phyloP scores from a whole-genome alignment of 2,113 vertebrate genomes.

The Sylvia atricapilla region DNA sequence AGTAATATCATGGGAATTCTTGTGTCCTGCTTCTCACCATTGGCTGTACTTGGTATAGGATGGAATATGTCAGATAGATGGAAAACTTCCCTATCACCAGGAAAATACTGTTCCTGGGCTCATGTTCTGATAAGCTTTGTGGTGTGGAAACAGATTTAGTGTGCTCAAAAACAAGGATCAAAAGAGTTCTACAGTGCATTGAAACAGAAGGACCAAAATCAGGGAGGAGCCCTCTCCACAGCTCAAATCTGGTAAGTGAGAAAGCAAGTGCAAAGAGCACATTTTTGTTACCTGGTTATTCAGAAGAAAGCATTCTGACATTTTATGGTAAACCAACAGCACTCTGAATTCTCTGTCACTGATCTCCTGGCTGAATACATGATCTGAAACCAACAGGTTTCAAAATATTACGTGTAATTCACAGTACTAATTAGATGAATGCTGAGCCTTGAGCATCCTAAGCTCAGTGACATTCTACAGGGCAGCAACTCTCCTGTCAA shows the following conservation, averaged over 20 bases:
- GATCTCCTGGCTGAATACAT: background rate
- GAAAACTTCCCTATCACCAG: background rate
- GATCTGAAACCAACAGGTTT: background rate
- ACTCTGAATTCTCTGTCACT: background rate
- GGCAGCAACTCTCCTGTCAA: background rate
- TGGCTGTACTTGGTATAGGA: background rate
- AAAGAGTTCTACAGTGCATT: background rate
- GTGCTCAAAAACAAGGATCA: background rate
- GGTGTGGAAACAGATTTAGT: background rate
- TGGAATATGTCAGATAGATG: accelerated
- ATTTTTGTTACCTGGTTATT: background rate
- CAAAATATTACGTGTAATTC: background rate
- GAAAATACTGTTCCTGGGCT: background rate
- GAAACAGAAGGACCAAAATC: background rate
- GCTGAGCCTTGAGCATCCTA: background rate
- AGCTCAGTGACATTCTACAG: background rate
- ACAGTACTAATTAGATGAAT: background rate
- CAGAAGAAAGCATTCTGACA: background rate
- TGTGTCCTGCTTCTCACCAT: background rate
- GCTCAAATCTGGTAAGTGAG: background rate
- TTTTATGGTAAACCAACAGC: background rate
- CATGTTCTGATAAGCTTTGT: background rate
- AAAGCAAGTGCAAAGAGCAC: background rate
- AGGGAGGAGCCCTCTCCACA: background rate
- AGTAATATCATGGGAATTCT: background rate